Conservation (phyloP, 1,140 invertebrate genomes). For the Ostrea edulis region DNA sequence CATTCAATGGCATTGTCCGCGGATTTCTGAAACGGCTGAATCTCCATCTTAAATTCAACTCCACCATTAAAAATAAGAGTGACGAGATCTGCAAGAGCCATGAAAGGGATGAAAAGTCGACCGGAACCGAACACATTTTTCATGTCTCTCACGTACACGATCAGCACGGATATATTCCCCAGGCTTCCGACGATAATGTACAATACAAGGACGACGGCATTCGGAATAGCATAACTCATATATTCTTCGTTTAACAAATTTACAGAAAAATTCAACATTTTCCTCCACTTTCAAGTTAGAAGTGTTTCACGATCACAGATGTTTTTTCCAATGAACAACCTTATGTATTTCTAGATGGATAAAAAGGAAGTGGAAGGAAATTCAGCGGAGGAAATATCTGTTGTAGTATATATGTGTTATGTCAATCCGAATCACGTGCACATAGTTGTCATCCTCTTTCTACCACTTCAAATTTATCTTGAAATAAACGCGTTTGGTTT, state of each 20-base stretch:
- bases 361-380: background rate
- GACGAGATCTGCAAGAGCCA: background rate
- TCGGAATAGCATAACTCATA: background rate
- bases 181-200: background rate
- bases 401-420: background rate
- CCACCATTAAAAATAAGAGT: background rate
- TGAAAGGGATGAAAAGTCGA: background rate
- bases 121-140: constrained; percentile 7
- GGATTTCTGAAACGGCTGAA: background rate
- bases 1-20: background rate
- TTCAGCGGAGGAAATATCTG: background rate
- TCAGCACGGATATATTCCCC: background rate
- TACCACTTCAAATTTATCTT: no score
- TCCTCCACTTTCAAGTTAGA: background rate
- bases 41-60: background rate
- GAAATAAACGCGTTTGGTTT: no score
- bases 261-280: background rate
- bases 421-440: background rate
- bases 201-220: background rate
- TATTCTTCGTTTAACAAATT: background rate
- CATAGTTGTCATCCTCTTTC: no score
- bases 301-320: no score
- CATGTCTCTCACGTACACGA: background rate
- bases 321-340: background rate
- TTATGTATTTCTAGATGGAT: background rate